phyloP scores from a whole-genome alignment of 2,888 invertebrate species.

The Diaperis boleti region DNA sequence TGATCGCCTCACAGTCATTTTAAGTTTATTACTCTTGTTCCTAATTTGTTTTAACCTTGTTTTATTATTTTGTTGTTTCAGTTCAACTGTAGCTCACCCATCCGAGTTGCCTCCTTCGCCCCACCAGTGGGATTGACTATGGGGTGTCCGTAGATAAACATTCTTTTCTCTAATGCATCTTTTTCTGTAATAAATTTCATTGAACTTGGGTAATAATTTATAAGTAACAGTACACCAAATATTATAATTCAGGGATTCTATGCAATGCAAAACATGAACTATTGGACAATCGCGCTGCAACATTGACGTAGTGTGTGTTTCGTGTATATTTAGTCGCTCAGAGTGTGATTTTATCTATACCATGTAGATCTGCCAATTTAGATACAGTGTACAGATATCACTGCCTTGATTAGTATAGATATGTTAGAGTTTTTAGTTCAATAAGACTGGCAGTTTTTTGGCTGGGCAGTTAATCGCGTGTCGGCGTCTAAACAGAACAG shows the following conservation, averaged over 20 bases:
- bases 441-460: conserved; percentile 58
- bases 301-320: conserved; percentile 58
- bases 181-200: conserved; percentile 33
- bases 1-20: conserved; percentile 17
- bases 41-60: conserved; percentile 4
- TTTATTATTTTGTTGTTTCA: conserved; percentile 67
- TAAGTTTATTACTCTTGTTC: too few species aligned
- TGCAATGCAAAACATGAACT: conserved; percentile 58
- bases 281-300: conserved; percentile 58
- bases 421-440: conserved; percentile 54
- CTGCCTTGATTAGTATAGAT: conserved; percentile 54
- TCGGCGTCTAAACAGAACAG: conserved; percentile 14
- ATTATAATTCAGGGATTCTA: conserved; percentile 65
- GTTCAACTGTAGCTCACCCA: conserved; percentile 97
- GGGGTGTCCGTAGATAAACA: conserved; percentile 62
- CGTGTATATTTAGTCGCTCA: conserved; percentile 62
- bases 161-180: conserved; percentile 49
- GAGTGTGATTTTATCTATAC: conserved; percentile 59
- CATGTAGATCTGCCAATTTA: conserved; percentile 56
- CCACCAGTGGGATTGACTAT: conserved; percentile 95
- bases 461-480: conserved; percentile 36
- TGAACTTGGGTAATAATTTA: conserved; percentile 38
- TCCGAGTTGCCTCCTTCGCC: conserved; percentile 98
- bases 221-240: conserved; percentile 63
- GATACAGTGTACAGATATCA: conserved; percentile 50